Evolutionary conservation across 2,797 vertebrate species (phyloP).

Genomic region (Phylloscopus collybita): DNA sequence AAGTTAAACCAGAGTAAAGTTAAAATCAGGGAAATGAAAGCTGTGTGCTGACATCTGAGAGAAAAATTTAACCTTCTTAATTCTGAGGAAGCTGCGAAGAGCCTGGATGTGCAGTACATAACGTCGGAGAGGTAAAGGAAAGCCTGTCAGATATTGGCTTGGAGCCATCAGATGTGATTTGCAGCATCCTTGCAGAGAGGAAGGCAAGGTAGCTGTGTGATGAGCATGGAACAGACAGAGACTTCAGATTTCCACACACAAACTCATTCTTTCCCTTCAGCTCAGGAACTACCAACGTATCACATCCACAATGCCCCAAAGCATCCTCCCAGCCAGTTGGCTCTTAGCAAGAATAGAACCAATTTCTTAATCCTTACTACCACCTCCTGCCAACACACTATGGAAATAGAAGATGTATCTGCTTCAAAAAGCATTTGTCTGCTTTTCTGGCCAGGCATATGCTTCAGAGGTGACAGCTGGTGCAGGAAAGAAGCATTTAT

Average conservation of each 20-base stretch:
- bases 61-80: not conserved
- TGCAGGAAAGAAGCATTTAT: conserved; percentile 12
- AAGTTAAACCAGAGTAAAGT: not conserved
- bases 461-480: conserved; percentile 44
- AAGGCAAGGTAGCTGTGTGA: not conserved
- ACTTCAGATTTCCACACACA: not conserved
- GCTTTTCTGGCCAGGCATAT: conserved; percentile 1
- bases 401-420: conserved; percentile 20
- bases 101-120: not conserved
- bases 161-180: not conserved
- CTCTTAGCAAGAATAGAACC: conserved; percentile 28
- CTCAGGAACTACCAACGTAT: not conserved
- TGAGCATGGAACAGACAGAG: conserved; percentile 9
- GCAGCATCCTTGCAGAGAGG: not conserved
- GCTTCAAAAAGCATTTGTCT: conserved; percentile 45
- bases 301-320: conserved; percentile 32
- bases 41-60: not conserved
- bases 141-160: not conserved
- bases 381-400: conserved; percentile 29
- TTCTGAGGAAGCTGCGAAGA: not conserved
- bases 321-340: conserved; percentile 24
- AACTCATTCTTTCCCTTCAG: not conserved
- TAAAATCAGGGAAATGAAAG: not conserved
- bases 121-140: not conserved
- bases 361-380: conserved; percentile 47